phyloP scores from a whole-genome alignment of 92 coral and sea anemone species.

The Bergia sp. region DNA sequence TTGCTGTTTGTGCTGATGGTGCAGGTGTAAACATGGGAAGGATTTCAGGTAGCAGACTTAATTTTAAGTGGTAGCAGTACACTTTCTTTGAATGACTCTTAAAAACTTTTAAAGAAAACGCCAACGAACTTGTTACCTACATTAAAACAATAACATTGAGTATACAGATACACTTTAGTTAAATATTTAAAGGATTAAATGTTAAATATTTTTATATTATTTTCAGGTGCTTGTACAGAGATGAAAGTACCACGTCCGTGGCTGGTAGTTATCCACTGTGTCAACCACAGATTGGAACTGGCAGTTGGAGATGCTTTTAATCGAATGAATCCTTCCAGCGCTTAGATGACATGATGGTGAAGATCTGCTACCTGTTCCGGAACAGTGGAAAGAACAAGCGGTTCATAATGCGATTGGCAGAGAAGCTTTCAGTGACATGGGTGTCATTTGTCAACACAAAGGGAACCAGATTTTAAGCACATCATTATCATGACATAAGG shows the following conservation, averaged over 20 bases:
- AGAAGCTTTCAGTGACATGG: conserved; percentile 58
- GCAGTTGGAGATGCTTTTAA: conserved; percentile 6
- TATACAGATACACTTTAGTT: conserved; percentile 20
- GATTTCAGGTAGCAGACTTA: not conserved
- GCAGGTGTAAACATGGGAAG: no score
- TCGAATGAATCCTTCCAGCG: conserved; percentile 31
- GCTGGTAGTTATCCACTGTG: conserved; percentile 42
- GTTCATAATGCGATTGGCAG: conserved; percentile 51
- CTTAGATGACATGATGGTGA: conserved; percentile 41
- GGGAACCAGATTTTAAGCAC: conserved; percentile 60
- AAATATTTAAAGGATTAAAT: not conserved
- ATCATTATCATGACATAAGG: conserved; percentile 53
- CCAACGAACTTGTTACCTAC: not conserved
- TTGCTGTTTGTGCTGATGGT: no score
- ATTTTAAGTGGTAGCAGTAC: no score
- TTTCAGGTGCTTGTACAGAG: conserved; percentile 40
- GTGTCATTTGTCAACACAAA: conserved; percentile 50
- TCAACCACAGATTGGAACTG: conserved; percentile 31
- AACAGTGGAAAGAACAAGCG: conserved; percentile 52
- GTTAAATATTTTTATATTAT: conserved; percentile 11
- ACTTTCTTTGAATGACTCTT: no score
- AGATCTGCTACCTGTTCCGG: conserved; percentile 47
- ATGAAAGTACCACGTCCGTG: conserved; percentile 47
- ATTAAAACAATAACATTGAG: conserved; percentile 22
- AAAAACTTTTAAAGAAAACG: no score